Base-by-base conservation (phyloP, 2,888 invertebrate genomes). In the Drosophila recens region DNA sequence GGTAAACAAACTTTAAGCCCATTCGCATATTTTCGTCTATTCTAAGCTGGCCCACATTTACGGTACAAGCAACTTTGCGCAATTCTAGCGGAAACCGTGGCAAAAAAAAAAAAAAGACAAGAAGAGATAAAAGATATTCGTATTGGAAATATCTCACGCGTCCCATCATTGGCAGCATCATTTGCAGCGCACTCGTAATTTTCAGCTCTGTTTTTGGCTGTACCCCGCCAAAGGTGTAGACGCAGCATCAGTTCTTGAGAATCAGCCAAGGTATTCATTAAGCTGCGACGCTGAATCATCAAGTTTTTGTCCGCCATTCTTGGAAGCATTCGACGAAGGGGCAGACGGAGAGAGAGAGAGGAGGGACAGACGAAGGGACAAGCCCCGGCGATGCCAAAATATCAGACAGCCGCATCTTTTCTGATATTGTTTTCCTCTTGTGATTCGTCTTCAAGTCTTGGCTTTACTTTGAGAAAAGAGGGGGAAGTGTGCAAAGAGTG, bases 131-230 rank as follows among this genome's bases (percentile, higher is more conserved):
- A 80, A 58, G 58, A 70, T 70, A 75, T 62, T 72, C 69, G 79
- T 71, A 89, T 87, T 84, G 84, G 68, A 87, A 89, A 87, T 87
- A 89, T 90, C 90, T 88, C 83, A 86, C 89, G 87, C 81, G 83
- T 76, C 72, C 67, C 75, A 86, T 78, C 82, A 74, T 67, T 73
- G 72, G 73, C 66, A 73, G 63, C 85, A 69, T 74, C 72, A 78
- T 69, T 75, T 54, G 79, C 82, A 79, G 72, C 62, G 68, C 63
- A 83, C 89, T 71, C 76, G 84, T 71, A 89, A 84, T 89, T 80
- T 88, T 56, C 69, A 65, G 72, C 57, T 72, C 62, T 66, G 38
- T 43, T 62, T 45, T 64, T 57, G 52, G 65, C 72, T 67, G 67
- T 81, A 71, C 52, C 45, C 45, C 33, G 46, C 61, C 33, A 56